Percentiles rank a stretch among this genome's conserved stretches.
Evolutionary conservation across 2,113 vertebrate genomes (phyloP).

Genomic region (Oceanodroma tethys): DNA sequence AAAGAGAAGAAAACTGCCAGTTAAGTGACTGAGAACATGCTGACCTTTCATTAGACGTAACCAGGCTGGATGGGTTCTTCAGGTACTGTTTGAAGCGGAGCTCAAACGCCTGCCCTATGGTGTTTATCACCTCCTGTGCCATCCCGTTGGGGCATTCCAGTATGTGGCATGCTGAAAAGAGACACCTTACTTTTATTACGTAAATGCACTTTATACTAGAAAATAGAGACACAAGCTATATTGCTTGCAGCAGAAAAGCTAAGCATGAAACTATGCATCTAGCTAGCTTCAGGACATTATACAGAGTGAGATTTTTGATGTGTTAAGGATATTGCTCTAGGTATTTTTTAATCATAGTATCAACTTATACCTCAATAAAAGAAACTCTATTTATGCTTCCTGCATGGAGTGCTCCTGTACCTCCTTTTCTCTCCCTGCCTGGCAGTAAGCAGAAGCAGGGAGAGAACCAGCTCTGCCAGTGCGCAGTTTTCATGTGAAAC

Average conservation of each 20-base stretch:
- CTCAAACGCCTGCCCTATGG: conserved; percentile 91
- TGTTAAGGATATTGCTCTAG: background rate
- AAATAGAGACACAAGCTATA: background rate
- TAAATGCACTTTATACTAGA: background rate
- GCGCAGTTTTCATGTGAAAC: background rate
- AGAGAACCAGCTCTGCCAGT: background rate
- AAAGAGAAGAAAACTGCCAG: background rate
- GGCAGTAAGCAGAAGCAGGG: background rate
- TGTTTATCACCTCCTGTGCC: conserved; percentile 86
- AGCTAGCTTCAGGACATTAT: background rate
- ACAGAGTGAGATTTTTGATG: background rate
- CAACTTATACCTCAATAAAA: background rate
- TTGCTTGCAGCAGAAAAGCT: background rate
- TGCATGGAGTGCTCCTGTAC: background rate
- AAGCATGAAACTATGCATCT: background rate
- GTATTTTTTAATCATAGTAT: background rate
- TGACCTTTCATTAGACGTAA: conserved; percentile 80
- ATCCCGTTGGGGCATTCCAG: conserved; percentile 84
- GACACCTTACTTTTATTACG: background rate
- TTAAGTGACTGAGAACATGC: conserved; percentile 9
- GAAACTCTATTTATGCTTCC: background rate
- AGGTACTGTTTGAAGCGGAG: conserved; percentile 89
- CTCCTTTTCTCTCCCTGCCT: background rate
- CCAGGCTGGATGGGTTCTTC: conserved; percentile 76
- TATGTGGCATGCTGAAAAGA: conserved; percentile 87